Evolutionary conservation across 2,888 invertebrate species (phyloP).

Genomic region (Tyria jacobaeae): DNA sequence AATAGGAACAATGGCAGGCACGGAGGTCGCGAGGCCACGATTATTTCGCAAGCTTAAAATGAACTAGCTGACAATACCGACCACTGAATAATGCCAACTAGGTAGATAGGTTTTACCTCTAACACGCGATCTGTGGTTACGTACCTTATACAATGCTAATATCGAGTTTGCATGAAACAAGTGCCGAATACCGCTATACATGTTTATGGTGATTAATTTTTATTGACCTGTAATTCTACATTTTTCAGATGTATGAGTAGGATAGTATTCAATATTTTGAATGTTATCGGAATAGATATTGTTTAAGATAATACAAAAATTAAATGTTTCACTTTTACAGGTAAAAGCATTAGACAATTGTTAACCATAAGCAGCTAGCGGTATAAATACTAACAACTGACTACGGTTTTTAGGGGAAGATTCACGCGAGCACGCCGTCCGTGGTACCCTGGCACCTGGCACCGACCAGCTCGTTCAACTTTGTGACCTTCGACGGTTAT

Average conservation of each 20-base stretch:
- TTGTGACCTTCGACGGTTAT: constrained; percentile 75
- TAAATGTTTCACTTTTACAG: not conserved
- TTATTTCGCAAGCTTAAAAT: constrained; percentile 76
- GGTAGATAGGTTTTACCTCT: constrained; percentile 78
- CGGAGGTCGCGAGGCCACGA: constrained; percentile 62
- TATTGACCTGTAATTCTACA: not conserved
- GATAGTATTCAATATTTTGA: not conserved
- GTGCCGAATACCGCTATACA: constrained; percentile 17
- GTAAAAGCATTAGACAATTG: constrained; percentile 13
- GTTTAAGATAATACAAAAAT: not conserved
- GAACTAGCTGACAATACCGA: constrained; percentile 74
- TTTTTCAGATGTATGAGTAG: not conserved
- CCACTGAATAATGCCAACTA: constrained; percentile 74
- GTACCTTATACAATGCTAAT: constrained; percentile 59
- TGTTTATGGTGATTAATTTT: constrained; percentile 7
- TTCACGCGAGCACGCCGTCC: constrained; percentile 76
- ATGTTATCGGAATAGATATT: not conserved
- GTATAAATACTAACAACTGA: constrained; percentile 37
- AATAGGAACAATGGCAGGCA: constrained; percentile 41
- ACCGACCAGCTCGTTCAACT: constrained; percentile 67
- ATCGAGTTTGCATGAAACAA: constrained; percentile 64
- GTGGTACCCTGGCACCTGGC: constrained; percentile 75
- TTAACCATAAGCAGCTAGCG: constrained; percentile 21
- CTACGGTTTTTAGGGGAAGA: constrained; percentile 51
- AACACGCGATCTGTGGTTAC: constrained; percentile 76